Evolutionary conservation across 2,113 vertebrate genomes (phyloP).

Genomic region (Hepsetus odoe): DNA sequence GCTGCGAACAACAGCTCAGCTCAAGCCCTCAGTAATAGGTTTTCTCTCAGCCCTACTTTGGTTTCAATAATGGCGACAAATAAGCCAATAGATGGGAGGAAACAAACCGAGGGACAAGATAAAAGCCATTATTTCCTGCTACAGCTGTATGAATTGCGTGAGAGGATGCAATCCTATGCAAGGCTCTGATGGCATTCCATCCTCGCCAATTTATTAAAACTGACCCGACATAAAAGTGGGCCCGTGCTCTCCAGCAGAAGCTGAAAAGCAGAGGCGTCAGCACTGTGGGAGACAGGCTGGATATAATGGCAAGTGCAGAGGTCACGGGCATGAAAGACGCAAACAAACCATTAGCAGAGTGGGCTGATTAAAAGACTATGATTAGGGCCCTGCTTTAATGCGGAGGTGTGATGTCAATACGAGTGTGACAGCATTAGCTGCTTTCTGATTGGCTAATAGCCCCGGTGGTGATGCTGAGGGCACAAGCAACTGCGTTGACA

Average conservation of each 20-base stretch:
- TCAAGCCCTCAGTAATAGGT: not conserved
- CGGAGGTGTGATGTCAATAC: not conserved
- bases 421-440: not conserved
- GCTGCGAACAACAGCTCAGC: too few species aligned
- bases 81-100: not conserved
- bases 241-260: not conserved
- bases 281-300: not conserved
- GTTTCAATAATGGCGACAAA: not conserved
- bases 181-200: constrained; percentile 17
- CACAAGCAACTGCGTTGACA: not conserved
- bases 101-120: not conserved
- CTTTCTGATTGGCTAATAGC: not conserved
- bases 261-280: constrained; percentile 1
- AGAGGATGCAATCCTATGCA: constrained; percentile 1
- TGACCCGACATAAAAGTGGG: not conserved
- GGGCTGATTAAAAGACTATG: constrained; percentile 6
- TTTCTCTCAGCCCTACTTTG: constrained; percentile 10
- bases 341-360: constrained; percentile 9
- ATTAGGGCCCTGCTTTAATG: not conserved
- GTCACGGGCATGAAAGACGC: constrained; percentile 4
- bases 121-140: not conserved
- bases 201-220: constrained; percentile 4
- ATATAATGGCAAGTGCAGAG: constrained; percentile 27
- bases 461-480: not conserved
- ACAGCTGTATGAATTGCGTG: not conserved